Evolutionary conservation across 2,113 vertebrate species (phyloP), one percentile per base, ranked within the genome.

Genomic region (Pygoscelis adeliae): DNA sequence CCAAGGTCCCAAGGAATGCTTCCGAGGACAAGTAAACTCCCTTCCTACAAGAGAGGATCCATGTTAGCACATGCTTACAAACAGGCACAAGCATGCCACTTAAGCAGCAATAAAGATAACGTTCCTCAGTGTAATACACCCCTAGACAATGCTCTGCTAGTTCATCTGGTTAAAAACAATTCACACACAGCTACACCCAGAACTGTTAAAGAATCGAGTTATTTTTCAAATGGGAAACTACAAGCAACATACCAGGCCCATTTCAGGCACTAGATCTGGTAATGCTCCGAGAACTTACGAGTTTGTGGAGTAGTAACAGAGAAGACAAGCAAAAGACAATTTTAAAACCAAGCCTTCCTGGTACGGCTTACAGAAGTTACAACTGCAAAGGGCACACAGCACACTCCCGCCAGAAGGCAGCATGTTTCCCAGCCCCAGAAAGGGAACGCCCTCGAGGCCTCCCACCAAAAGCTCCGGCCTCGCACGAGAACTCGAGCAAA

Each of bases 331-430:
- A 69, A 4, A 55, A 69, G 18, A 1, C 5, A 10, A 20, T 6
- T 52, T 90, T 65, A 49, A 86, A 66, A 8, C 5, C 12, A 83
- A 44, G 10, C 7, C 10, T 40, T 62, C 4, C 5, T 6, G 1
- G 20, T 5, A 10, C 0, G 0, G 18, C 8, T 82, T 29, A 18
- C 3, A 52, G 9, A 32, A 25, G 0, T 18, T 6, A 7, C 2
- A 12, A 8, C 12, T 12, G 17, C 27, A 15, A 34, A 71, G 27
- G 7, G 15, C 40, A 22, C 19, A 17, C 7, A 61, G 20, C 23
- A 36, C 59, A 1, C 7, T 62, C 40, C 36, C 5, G 4, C 20
- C 34, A 27, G 21, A 30, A 67, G 4, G 13, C 29, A 16, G 4
- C 18, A 1, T 7, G 5, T 4, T 36, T 58, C 66, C 26, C 29